Evolutionary conservation across 92 coral and sea anemone species (phyloP).

Genomic region (Palythoa heliodiscus): DNA sequence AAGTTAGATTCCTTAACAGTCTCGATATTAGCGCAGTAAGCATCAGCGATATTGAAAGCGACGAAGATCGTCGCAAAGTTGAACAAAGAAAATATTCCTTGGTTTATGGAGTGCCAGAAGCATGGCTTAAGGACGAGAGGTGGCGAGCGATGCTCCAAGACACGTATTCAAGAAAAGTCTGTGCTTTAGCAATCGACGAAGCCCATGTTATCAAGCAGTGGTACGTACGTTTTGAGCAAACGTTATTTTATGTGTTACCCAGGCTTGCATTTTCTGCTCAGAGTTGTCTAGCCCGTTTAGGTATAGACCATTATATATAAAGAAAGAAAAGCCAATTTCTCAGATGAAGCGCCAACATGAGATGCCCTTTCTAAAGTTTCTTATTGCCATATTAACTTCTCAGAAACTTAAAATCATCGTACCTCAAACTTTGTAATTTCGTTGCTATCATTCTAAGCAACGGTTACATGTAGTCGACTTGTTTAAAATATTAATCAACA

Average conservation of each 20-base stretch:
- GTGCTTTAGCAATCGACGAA: slow-evolving; percentile 53
- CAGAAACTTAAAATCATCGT: background rate
- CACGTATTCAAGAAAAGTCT: slow-evolving; percentile 42
- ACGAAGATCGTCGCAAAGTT: slow-evolving; percentile 29
- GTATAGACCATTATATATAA: too few relatives aligned
- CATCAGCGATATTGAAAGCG: slow-evolving; percentile 27
- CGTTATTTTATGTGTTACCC: background rate
- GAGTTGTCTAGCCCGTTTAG: too few relatives aligned
- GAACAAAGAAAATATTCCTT: slow-evolving; percentile 44
- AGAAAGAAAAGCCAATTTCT: too few relatives aligned
- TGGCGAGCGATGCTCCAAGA: slow-evolving; percentile 48
- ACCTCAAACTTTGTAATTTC: background rate
- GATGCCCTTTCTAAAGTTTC: background rate
- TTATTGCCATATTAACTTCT: background rate
- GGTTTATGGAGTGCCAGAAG: slow-evolving; percentile 62
- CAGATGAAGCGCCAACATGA: too few relatives aligned
- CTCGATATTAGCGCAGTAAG: slow-evolving; percentile 18
- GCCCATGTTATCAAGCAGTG: background rate
- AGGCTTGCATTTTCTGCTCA: background rate
- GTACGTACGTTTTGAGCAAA: too few relatives aligned
- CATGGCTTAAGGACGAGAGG: slow-evolving; percentile 44
- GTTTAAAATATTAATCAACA: background rate
- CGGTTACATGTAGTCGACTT: background rate
- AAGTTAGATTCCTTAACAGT: slow-evolving; percentile 20
- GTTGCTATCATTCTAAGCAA: background rate